These are phyloP conservation scores for Caenorhabditis elegans DNA, from an alignment of 1,140 invertebrate species.

Conservation along the genomic window DNA sequence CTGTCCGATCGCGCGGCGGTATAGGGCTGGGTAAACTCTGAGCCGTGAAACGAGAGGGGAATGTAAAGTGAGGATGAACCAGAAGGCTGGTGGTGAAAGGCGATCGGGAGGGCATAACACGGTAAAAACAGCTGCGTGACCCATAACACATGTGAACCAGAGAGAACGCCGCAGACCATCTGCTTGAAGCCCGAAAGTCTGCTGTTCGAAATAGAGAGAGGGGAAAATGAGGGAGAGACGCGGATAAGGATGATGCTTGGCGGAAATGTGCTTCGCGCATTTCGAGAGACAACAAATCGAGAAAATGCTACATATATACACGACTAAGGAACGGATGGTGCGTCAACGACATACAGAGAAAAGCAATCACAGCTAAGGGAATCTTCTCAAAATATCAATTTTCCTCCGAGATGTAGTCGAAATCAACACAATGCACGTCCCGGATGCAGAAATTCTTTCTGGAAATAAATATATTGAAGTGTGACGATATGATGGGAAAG, in stretches of 20 bases:
- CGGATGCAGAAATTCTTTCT: conserved; percentile 15
- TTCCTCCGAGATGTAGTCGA: background rate
- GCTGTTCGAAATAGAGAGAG: background rate
- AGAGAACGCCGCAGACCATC: background rate
- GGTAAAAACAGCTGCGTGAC: conserved; percentile 26
- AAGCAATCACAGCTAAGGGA: background rate
- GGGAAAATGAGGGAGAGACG: background rate
- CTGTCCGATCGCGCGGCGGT: no score
- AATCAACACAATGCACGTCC: conserved; percentile 1
- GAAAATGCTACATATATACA: conserved; percentile 19
- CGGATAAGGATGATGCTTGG: background rate
- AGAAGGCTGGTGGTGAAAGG: background rate
- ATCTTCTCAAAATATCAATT: conserved; percentile 9
- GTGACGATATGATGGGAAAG: no score
- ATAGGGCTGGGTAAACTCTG: background rate
- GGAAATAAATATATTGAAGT: background rate
- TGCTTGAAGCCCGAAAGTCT: background rate
- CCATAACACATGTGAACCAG: background rate
- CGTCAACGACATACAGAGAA: background rate
- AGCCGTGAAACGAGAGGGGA: background rate
- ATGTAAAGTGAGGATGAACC: background rate
- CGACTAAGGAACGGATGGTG: background rate
- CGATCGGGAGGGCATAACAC: background rate
- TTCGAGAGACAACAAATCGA: background rate
- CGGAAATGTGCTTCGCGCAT: background rate